These are phyloP conservation scores for Rhagologus leucostigma DNA, from an alignment of 2,113 vertebrate genomes.

Conservation along the genomic window DNA sequence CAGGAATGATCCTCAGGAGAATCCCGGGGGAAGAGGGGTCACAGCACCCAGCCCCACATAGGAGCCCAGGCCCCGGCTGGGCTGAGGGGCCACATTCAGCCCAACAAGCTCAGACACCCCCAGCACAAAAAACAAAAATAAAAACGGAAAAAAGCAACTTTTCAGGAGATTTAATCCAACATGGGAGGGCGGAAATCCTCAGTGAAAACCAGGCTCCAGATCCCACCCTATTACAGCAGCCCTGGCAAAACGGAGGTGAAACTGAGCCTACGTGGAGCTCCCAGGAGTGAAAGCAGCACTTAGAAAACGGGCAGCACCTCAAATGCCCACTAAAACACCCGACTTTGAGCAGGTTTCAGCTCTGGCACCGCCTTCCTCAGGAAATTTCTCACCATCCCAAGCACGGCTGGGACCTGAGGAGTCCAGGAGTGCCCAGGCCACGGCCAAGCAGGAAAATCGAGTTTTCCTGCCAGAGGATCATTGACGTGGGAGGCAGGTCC, in stretches of 20 bases:
- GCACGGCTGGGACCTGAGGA: background rate
- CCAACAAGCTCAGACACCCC: accelerated
- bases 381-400: background rate
- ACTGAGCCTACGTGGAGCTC: background rate
- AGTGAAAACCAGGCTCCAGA: background rate
- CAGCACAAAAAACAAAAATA: background rate
- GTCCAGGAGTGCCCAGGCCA: background rate
- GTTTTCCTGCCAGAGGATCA: background rate
- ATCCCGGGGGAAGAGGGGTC: background rate
- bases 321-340: background rate
- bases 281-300: background rate
- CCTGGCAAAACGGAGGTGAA: background rate
- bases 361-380: background rate
- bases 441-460: slow-evolving; percentile 35
- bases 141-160: background rate
- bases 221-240: background rate
- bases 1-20: background rate
- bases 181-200: background rate
- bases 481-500: background rate
- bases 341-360: background rate
- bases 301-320: background rate
- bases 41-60: background rate
- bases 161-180: background rate
- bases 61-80: accelerated
- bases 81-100: background rate